Base-by-base conservation (phyloP, 2,888 invertebrate genomes). In the Caradrina kadenii region DNA sequence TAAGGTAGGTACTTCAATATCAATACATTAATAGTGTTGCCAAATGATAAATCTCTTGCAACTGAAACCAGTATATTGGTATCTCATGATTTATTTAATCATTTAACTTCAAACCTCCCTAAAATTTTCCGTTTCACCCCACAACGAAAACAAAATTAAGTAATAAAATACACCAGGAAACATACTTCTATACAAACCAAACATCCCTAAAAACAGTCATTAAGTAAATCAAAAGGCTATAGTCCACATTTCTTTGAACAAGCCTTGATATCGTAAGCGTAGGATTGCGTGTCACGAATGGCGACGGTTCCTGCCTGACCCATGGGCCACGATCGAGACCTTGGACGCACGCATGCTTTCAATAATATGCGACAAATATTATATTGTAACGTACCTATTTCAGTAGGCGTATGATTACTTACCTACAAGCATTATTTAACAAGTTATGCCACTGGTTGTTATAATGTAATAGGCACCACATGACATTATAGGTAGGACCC, bases 261-360 rank as follows among this genome's bases (percentile, higher is more conserved):
- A 48, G 45, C 45, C 17, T 59, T 78, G 52, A 67, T 67, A 64
- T 63, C 10, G 45, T 66, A 80, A 83, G 71, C 78, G 70, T 63
- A 53, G 70, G 53, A 78, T 83, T 75, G 83, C 83, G 83, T 83
- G 83, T 11, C 35, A 61, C 55, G 39, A 63, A 22, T 17, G 17
- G 4, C 52, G 17, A 19, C 52, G 69, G 65, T 64, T 66, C 63
- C 55, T 72, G 53, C n/a, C 48, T 66, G 73, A 64, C 65, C 73
- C 26, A 6, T 22, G 35, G 35, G 42, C 63, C 70, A 62, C 64
- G 65, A 60, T 58, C 55, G 61, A 68, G 77, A 69, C 83, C 80
- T 83, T 82, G 78, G 56, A 6, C 52, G 49, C 63, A 69, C 67
- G 63, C 67, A 53, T 77, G 62, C 31, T 54, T 63, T 67, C 61